phyloP scores from a whole-genome alignment of 92 coral and sea anemone genomes.

The Pocillopora grandis region DNA sequence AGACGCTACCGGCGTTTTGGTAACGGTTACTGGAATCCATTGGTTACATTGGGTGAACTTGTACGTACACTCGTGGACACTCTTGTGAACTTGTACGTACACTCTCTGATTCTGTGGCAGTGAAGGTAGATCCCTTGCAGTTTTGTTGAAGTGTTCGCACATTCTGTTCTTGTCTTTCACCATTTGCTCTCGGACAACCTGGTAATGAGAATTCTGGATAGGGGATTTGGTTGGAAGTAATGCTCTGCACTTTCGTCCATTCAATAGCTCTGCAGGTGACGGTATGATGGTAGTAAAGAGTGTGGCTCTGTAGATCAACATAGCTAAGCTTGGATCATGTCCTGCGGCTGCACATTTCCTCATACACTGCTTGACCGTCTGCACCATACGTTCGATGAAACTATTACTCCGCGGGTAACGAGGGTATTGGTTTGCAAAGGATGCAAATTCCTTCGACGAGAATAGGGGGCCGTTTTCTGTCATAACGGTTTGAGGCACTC shows the following conservation, averaged over 20 bases:
- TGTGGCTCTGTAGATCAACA: constrained; percentile 1
- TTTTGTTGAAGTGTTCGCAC: not conserved
- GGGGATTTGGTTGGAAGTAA: constrained; percentile 14
- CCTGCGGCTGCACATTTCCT: not conserved
- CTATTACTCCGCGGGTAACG: constrained; percentile 54
- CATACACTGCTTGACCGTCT: constrained; percentile 33
- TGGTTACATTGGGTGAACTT: not conserved
- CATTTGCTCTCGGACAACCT: constrained; percentile 1
- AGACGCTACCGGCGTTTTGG: not conserved
- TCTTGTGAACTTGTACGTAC: constrained; percentile 11
- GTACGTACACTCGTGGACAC: too few species aligned
- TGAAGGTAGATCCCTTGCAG: constrained; percentile 12
- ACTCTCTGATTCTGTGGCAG: not conserved
- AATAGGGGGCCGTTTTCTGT: constrained; percentile 60
- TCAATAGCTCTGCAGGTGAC: constrained; percentile 11
- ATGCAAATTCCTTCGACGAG: constrained; percentile 35
- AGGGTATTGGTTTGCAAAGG: constrained; percentile 30
- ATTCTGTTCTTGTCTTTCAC: not conserved
- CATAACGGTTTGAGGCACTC: constrained; percentile 50
- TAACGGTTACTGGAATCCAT: not conserved
- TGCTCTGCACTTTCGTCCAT: constrained; percentile 2
- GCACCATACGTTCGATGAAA: constrained; percentile 44
- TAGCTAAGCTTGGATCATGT: not conserved
- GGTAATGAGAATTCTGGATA: not conserved
- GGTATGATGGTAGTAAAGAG: not conserved